Conservation (phyloP, 2,113 vertebrate genomes). For the Dicerorhinus sumatrensis region DNA sequence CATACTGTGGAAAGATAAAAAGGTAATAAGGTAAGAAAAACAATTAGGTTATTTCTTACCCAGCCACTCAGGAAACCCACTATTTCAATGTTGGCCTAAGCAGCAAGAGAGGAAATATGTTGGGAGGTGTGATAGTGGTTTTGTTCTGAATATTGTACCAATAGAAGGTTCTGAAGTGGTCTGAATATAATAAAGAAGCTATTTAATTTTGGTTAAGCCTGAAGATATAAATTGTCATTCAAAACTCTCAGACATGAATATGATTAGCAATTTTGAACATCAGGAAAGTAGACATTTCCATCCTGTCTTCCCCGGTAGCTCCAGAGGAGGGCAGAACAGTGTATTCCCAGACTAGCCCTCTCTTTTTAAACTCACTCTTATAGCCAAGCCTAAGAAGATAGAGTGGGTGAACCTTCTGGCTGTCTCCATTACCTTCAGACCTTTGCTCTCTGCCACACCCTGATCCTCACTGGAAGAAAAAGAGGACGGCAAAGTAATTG, state of each 20-base stretch:
- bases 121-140: background rate
- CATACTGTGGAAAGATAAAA: constrained; percentile 52
- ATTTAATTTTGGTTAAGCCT: constrained; percentile 16
- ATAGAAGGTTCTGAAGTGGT: constrained; percentile 20
- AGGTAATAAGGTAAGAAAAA: constrained; percentile 19
- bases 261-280: background rate
- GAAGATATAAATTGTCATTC: background rate
- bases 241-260: constrained; percentile 2
- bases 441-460: background rate
- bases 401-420: background rate
- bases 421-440: background rate
- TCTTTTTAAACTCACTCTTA: background rate
- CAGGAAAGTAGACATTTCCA: constrained; percentile 14
- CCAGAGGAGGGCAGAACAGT: constrained; percentile 15
- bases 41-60: constrained; percentile 4
- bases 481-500: background rate
- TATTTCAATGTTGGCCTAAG: constrained; percentile 30
- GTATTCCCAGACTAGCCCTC: background rate
- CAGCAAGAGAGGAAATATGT: background rate
- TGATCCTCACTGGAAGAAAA: constrained; percentile 4
- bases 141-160: background rate
- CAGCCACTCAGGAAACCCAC: background rate
- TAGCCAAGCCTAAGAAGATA: background rate
- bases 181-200: background rate
- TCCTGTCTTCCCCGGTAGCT: background rate